Base-by-base conservation (phyloP, 2,888 invertebrate species). In the Eugnorisma glareosa region DNA sequence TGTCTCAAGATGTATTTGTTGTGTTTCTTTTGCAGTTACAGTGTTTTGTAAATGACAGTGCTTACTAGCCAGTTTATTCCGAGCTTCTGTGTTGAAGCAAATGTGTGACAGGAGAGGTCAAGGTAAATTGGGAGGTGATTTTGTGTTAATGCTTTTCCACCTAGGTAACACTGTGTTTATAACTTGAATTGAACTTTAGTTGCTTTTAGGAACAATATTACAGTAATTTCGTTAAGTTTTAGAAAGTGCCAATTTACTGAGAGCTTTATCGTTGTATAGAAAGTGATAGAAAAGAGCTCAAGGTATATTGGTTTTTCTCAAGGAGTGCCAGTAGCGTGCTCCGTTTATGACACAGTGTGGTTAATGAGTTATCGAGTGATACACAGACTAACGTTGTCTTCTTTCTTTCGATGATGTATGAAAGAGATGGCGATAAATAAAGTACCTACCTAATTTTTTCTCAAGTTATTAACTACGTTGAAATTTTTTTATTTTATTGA, bases 1-100 rank as follows among this genome's bases (percentile, higher is more conserved):
- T 66, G 75, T 77, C 37, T 82, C 75, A 85, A 78, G 86, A 85
- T 81, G 66, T 67, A 72, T 83, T 83, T 78, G 89, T 15, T 1
- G 57, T 69, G 24, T 69, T 37, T n/a, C 31, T 64, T 61, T 69
- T 54, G 57, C 63, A 40, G 35, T 66, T 67, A 71, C 48, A 61
- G 68, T 78, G 68, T 69, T 72, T 63, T 48, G 37, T 86, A 64
- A 86, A 74, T 78, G 74, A 78, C 64, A 28, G 35, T 48, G 15
- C 61, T 35, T 35, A 5, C 0, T 11, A 63, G 2, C 89, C 79
- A 87, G 76, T 81, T 83, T 79, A 83, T 70, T 72, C 28, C 77
- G 89, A 87, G 76, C 85, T 87, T 75, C 59, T 78, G 54, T 77
- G 28, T 70, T 63, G 43, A 70, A 77, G 57, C 64, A 67, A 75